Evolutionary conservation across 2,797 vertebrate genomes (phyloP), one percentile per base, ranked within the genome.

Genomic region (Leuciscus waleckii): DNA sequence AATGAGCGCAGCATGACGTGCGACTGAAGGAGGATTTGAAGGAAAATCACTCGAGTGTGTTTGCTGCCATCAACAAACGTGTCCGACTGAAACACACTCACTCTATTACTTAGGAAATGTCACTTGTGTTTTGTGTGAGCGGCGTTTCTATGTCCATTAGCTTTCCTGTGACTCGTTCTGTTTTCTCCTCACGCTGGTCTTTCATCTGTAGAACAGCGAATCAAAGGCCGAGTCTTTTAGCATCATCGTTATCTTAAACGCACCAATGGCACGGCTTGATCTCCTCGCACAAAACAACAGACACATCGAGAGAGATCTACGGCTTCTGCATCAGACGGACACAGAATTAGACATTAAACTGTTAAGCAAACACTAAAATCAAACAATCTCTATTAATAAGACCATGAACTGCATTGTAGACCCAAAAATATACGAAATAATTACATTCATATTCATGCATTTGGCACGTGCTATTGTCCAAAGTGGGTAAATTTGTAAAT

Each of bases 91-190:
- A 67, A 17, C 43, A n/a, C 78, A 43, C 67, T 43, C 51, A 35
- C 74, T 79, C 43, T 61, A 61, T 80, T 86, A 81, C 65, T 80
- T 16, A 29, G 58, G 83, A 83, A 88, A 85, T 54, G 84, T 78
- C 76, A 75, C 87, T 74, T 70, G 43, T 32, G 14, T 73, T 43
- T n/a, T 7, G 76, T 61, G 76, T 13, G 61, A 63, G 61, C 1
- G 5, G n/a, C 5, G 35, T 21, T 68, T 68, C 10, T 21, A 21
- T 9, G 35, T 68, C 67, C 65, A 58, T 70, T 63, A 51, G 41
- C 61, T 4, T 82, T 49, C 77, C 23, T 23, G 35, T 4, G 43
- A 58, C 79, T 81, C 82, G 67, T 79, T 63, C 2, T 29, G 79
- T 83, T 79, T 85, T 81, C 83, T 19, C 74, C 83, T 85, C 58